phyloP scores from a whole-genome alignment of 2,888 invertebrate genomes.

The Macropis europaea region DNA sequence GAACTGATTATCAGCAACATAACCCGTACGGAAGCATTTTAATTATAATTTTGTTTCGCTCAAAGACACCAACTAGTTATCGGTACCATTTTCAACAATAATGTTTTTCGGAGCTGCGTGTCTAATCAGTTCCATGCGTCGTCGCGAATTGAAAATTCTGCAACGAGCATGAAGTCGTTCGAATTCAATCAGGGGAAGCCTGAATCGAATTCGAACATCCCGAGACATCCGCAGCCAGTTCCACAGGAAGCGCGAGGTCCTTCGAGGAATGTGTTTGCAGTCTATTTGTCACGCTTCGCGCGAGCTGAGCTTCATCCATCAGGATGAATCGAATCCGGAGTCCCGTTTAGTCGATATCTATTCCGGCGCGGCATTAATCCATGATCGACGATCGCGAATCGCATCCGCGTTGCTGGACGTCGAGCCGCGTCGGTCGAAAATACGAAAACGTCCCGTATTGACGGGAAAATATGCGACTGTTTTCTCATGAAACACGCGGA shows the following conservation, averaged over 20 bases:
- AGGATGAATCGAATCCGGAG: background rate
- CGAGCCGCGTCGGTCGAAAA: no score
- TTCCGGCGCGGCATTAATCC: background rate
- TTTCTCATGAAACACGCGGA: background rate
- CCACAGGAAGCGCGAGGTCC: background rate
- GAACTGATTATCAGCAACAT: no score
- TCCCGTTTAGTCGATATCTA: background rate
- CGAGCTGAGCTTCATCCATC: background rate
- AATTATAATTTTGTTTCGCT: no score
- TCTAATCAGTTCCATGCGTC: no score
- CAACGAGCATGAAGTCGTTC: no score
- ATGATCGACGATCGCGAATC: background rate
- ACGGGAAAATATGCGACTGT: background rate
- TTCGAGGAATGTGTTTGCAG: background rate
- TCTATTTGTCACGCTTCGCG: background rate
- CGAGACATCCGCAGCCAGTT: background rate
- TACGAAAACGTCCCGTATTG: no score
- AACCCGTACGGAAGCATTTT: no score
- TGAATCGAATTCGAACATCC: background rate
- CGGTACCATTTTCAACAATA: no score
- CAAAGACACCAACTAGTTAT: no score
- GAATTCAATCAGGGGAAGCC: background rate
- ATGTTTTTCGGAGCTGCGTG: no score
- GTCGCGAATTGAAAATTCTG: no score
- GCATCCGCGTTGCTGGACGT: background rate